Evolutionary conservation across 2,113 vertebrate species (phyloP).

Genomic region (Nothoprocta perdicaria): DNA sequence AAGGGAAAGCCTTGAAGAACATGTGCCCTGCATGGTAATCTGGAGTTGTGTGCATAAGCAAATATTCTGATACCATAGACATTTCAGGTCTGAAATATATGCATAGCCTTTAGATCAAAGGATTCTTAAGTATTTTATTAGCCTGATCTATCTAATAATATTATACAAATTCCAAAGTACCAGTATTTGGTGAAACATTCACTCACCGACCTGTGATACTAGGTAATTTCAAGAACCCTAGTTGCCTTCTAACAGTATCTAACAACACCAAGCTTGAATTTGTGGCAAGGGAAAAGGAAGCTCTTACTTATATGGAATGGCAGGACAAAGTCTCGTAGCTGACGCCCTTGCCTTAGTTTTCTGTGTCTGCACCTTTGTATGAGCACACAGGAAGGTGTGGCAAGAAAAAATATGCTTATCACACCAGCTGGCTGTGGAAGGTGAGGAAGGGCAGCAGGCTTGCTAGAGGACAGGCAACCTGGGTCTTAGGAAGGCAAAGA

Average conservation of each 20-base stretch:
- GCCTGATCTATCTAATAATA: constrained; percentile 9
- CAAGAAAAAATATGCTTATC: neutral
- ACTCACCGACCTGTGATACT: constrained; percentile 31
- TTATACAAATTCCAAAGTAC: constrained; percentile 64
- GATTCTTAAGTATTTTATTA: constrained; percentile 36
- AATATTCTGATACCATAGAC: neutral
- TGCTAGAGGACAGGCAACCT: neutral
- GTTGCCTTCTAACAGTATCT: constrained; percentile 13
- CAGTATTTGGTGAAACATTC: constrained; percentile 43
- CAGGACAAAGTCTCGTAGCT: neutral
- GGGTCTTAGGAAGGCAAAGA: neutral
- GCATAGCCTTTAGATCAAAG: neutral
- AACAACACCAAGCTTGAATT: neutral
- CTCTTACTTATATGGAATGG: neutral
- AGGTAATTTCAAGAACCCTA: constrained; percentile 22
- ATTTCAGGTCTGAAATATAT: constrained; percentile 1
- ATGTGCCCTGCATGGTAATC: neutral
- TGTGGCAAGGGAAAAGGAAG: neutral
- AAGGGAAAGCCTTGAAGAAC: neutral
- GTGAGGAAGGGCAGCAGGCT: neutral
- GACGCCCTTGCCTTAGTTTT: neutral
- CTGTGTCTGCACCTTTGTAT: neutral
- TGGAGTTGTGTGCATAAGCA: constrained; percentile 5
- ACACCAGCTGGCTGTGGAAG: neutral
- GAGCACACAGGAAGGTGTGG: neutral